Base-by-base conservation (phyloP, 2,797 vertebrate genomes). In the Pteronotus mesoamericanus region DNA sequence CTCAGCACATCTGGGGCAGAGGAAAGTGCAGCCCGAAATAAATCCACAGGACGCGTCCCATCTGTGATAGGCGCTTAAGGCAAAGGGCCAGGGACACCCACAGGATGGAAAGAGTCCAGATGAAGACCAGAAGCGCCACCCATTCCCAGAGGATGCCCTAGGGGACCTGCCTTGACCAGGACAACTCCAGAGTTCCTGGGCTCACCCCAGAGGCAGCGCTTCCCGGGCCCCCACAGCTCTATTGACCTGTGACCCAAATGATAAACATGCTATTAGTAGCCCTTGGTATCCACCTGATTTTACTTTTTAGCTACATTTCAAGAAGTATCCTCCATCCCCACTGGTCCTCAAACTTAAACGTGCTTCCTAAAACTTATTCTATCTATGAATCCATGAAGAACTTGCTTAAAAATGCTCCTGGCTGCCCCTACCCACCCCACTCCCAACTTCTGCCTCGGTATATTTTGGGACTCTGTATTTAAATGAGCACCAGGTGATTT, bases 401-500 rank as follows among this genome's bases (percentile, higher is more conserved):
- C 7, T 37, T 44, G 48, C 74, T 86, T 94, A 64, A 96, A 68
- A 68, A 74, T 18, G 12, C 19, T 26, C 53, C n/a, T 5, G 24
- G 77, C n/a, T 5, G 15, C 32, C 11, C 34, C 34, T 18, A 6
- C 7, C 29, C 32, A 44, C 6, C 42, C 71, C 6, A 18, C 22
- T n/a, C n/a, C n/a, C 19, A 22, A 68, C n/a, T 51, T 71, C 71
- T 34, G 32, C 29, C 74, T 83, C 16, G 2, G 12, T 34, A 0
- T 91, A 91, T 84, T 95, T 91, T 34, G 34, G 72, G 72, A 18
- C 48, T 83, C 64, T 6, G 18, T 68, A 86, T 94, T 95, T 78
- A 93, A 96, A 96, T 83, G 48, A 75, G 57, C 14, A 86, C 5
- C 37, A 16, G 83, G 26, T 34, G 39, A 88, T 88, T 24, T 91